Base-by-base conservation (phyloP, 2,888 invertebrate species). In the Macroteleia sp. region DNA sequence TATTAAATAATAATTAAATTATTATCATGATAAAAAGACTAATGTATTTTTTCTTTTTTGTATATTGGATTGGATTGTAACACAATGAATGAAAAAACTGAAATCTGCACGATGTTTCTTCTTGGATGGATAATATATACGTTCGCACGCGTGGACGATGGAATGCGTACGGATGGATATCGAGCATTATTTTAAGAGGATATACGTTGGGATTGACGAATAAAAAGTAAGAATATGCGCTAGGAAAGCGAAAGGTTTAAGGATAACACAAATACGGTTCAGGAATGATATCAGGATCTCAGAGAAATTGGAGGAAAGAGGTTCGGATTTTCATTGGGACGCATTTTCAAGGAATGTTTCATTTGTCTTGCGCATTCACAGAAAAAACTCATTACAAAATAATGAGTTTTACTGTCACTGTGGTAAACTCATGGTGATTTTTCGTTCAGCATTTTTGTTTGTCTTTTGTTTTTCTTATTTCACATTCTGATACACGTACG, bases 1-100 rank as follows among this genome's bases (percentile, higher is more conserved):
- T n/a, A n/a, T n/a, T n/a, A n/a, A n/a, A n/a, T n/a, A n/a, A n/a
- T n/a, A n/a, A n/a, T n/a, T n/a, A n/a, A 41, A 52, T 36, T 25
- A 50, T 54, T n/a, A 30, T 39, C 12, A 46, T 50, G 9, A 56
- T 48, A 78, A 82, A 80, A 81, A 81, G 81, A 91, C 91, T 91
- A 91, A 91, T 91, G 90, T 90, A 90, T 91, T 91, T 91, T 91
- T 91, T 91, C 91, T 91, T 90, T 91, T 91, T 91, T 91, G 91
- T 91, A 91, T 91, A 91, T 91, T 89, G 91, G 90, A 91, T 90
- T 90, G 91, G 91, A 91, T 91, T 91, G 86, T 91, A 90, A 90
- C 91, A 88, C 91, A 90, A 91, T 91, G 91, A 91, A 90, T 91
- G 90, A 91, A 91, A 74, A 91, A 89, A 90, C 91, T 91, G 90